Base-by-base conservation (phyloP, 1,140 invertebrate genomes). In the Drosophila littoralis region DNA sequence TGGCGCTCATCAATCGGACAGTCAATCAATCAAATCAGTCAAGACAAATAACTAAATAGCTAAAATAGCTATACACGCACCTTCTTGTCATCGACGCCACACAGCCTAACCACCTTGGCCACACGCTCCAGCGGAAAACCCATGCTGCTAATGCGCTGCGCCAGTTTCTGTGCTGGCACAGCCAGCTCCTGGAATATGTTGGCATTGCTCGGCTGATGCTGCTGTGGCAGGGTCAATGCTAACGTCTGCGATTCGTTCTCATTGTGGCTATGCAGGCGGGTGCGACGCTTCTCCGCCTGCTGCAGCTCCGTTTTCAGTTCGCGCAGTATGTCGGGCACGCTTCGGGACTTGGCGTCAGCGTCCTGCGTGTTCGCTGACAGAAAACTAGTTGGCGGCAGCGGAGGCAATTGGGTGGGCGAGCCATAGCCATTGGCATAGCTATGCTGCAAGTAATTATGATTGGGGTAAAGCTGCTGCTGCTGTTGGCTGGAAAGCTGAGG, bases 61-160 rank as follows among this genome's bases (percentile, higher is more conserved):
- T n/a, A n/a, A n/a, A n/a, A n/a, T n/a, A n/a, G n/a, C n/a, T n/a
- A n/a, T n/a, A n/a, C n/a, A 61, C 93, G 93, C 83, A 97, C 96
- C 94, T 97, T 97, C 92, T 97, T 97, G 92, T 97, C 96, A 93
- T 97, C 96, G 71, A 95, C 94, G 73, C 96, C 96, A 60, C 97
- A 93, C 54, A 95, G 93, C 72, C 94, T 94, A 77, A 96, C 96
- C 10, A 96, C 95, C 74, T 96, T 94, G 6, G 96, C 94, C 1
- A 97, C 96, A 81, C 96, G 94, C n/a, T 95, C 94, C 64, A 96
- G 89, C 0, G 96, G 94, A 92, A 98, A 98, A 2, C 97, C 97
- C 97, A 98, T 98, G 52, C 95, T 94, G 79, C 94, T 95, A 22
- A 97, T 95, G 45, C 95, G 94, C 71, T 95, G 93, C 36, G 95